Evolutionary conservation across 2,888 invertebrate genomes (phyloP), one percentile per base, ranked within the genome.

Genomic region (Phengaris arion): DNA sequence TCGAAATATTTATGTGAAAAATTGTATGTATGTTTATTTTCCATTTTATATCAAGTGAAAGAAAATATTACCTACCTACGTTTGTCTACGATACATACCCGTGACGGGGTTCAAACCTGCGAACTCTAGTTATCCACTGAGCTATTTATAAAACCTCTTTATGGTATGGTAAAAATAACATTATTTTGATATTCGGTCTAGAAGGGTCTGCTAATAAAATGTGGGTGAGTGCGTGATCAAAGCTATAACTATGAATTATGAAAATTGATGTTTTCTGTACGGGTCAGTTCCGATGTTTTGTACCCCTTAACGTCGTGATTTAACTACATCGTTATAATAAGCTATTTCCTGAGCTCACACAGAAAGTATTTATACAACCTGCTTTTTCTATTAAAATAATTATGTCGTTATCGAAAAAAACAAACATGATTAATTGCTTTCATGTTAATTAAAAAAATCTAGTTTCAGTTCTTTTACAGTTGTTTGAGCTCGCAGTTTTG

Each of bases 231-330:
- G 72, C 72, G 72, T 72, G 72, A 13, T 72, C 72, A 35, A 72
- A 51, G 54, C 54, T 35, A 72, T 52, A 52, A 52, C 54, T 54
- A 52, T 54, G 72, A 45, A 52, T 72, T 72, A 72, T 72, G 72
- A 72, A 72, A 72, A 72, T 72, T 72, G 72, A 72, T 72, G 72
- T 72, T 22, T 54, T 54, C 72, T 52, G 52, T 69, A 45, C 64
- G 64, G 64, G 64, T 64, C 35, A 64, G 64, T 72, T 72, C 72
- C 70, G 70, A 51, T 70, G 70, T 72, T 72, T 72, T 72, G 72
- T 72, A 72, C 72, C 72, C 52, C 72, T 52, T 72, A 72, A 54
- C 22, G 35, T 35, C 13, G 35, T 72, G 72, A 72, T 72, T 72
- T 54, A 52, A 72, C 72, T 72, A 72, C 52, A 52, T 52, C 8